phyloP scores from a whole-genome alignment of 2,113 vertebrate species.

The Dolichotis patagonum region DNA sequence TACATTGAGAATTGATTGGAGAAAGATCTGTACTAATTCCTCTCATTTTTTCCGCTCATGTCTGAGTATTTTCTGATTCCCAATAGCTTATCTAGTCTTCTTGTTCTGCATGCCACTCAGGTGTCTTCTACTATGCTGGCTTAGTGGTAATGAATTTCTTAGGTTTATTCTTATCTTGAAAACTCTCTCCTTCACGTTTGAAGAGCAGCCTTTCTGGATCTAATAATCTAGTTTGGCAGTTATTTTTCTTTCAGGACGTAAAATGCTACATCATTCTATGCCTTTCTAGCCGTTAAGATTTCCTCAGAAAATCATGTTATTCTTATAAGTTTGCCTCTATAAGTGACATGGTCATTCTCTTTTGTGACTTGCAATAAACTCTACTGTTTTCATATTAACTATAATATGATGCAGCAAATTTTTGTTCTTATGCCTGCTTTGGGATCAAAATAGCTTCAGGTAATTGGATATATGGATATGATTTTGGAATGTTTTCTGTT shows the following conservation, averaged over 20 bases:
- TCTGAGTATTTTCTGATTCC: background rate
- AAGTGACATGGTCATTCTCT: background rate
- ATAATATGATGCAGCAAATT: background rate
- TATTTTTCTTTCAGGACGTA: background rate
- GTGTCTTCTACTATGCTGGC: background rate
- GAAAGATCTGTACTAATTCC: background rate
- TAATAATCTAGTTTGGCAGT: background rate
- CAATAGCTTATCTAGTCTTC: background rate
- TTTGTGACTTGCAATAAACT: background rate
- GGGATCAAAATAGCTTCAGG: background rate
- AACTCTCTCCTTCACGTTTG: background rate
- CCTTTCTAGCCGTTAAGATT: background rate
- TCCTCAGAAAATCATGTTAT: background rate
- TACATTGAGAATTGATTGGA: background rate
- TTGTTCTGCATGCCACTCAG: background rate
- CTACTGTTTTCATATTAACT: background rate
- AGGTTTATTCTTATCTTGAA: background rate
- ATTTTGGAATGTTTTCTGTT: background rate
- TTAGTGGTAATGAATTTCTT: background rate
- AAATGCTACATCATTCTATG: background rate
- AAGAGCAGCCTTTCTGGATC: background rate
- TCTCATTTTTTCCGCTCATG: background rate
- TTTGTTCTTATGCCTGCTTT: background rate
- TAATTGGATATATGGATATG: background rate
- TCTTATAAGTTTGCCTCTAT: background rate